Conservation (phyloP, 2,888 invertebrate species). For the Sturmia bella region DNA sequence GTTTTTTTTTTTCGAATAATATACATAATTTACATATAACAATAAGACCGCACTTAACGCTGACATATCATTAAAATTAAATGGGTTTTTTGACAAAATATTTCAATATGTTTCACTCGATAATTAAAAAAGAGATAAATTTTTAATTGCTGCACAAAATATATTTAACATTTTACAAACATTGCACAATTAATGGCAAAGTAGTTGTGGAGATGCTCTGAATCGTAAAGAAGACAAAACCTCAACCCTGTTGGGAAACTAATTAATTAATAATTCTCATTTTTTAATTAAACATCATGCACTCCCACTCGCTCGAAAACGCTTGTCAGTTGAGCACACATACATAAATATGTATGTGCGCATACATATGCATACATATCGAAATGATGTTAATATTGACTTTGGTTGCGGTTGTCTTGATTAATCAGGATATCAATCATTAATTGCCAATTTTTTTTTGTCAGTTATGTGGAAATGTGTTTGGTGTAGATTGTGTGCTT, state of each 20-base stretch:
- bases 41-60: constrained; percentile 10
- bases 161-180: constrained; percentile 12
- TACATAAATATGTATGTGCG: background rate
- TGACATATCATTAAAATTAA: constrained; percentile 6
- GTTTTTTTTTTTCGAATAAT: background rate
- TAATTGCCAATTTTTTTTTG: constrained; percentile 41
- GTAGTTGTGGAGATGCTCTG: constrained; percentile 6
- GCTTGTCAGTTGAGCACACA: background rate
- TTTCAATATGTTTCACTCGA: background rate
- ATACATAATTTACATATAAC: background rate
- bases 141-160: constrained; percentile 18
- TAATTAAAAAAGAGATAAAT: constrained; percentile 22
- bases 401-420: constrained; percentile 62
- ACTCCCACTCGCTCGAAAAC: background rate
- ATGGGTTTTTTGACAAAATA: constrained; percentile 21
- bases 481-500: background rate
- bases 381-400: constrained; percentile 64
- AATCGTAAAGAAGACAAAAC: constrained; percentile 1
- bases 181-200: constrained; percentile 37
- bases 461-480: background rate
- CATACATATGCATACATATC: background rate
- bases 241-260: constrained; percentile 31
- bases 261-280: constrained; percentile 60
- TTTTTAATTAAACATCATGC: constrained; percentile 27
- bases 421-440: constrained; percentile 67